Evolutionary conservation across 37 sponge, comb jelly and placozoan species (phyloP), one percentile per base, ranked within the genome.

Genomic region (Ianthella basta): DNA sequence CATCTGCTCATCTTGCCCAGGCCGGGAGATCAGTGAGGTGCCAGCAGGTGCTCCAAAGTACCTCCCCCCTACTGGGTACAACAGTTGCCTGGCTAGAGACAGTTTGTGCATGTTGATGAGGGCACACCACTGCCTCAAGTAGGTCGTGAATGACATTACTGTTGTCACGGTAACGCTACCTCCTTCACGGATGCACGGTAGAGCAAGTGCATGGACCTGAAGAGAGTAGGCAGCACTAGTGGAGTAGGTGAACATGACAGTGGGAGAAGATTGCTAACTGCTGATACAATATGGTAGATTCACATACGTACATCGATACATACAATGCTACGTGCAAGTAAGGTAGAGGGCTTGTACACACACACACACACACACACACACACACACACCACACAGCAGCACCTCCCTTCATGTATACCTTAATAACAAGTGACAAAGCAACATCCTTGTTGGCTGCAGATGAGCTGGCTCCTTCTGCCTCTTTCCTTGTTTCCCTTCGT

Each of bases 41-140:
- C 50, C 56, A 1, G 21, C 73, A 30, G 30, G 14, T 30, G 20
- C 39, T 30, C 85, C 72, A 80, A 89, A 89, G 80, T 89, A 91
- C 24, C 18, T 30, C 27, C 85, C 77, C 16, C 78, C 79, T 29
- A 82, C 27, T 15, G 95, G 95, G 65, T 33, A 56, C 35, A 94
- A 82, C 0, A 94, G 85, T 68, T 94, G 84, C 19, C 67, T 68
- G 20, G 68, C 83, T 1, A 94, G 74, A 32, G 38, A 25, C 50
- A 60, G 88, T 0, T 29, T 74, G 56, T 89, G 81, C 20, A 91
- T 29, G 44, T 80, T 85, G 64, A 91, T 87, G 4, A 94, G 81
- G 21, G 87, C 95, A 32, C 56, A 50, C 89, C 89, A 91, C 81
- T 91, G 89, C 33, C 95, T 59, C 36, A 80, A 19, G 25, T 41